phyloP scores from a whole-genome alignment of 2,797 vertebrate species.

The Lagocephalus sceleratus region DNA sequence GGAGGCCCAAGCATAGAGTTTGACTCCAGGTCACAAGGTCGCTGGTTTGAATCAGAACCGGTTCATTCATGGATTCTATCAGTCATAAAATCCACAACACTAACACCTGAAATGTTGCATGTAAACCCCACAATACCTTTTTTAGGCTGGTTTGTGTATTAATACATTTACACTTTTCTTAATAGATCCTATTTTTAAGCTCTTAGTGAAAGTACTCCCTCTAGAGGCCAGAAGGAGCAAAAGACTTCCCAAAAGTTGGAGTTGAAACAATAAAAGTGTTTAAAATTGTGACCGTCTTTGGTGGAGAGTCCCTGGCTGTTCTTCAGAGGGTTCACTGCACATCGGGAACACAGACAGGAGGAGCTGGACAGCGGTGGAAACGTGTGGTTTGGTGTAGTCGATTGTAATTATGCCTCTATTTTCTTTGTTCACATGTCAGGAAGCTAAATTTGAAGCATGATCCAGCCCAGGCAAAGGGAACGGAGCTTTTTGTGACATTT shows the following conservation, averaged over 20 bases:
- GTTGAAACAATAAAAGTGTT: too few relatives aligned
- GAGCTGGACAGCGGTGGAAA: constrained; percentile 11
- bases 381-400: not conserved
- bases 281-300: too few relatives aligned
- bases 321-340: constrained; percentile 17
- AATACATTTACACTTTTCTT: not conserved
- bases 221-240: not conserved
- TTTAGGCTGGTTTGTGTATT: too few relatives aligned
- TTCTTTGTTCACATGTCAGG: not conserved
- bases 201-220: not conserved
- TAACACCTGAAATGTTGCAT: not conserved
- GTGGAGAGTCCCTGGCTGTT: not conserved
- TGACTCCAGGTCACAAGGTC: constrained; percentile 22
- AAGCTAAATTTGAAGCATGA: not conserved
- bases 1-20: too few relatives aligned
- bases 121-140: too few relatives aligned
- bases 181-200: not conserved
- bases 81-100: too few relatives aligned
- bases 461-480: not conserved
- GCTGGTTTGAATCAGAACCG: constrained; percentile 8
- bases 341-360: constrained; percentile 40
- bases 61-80: too few relatives aligned
- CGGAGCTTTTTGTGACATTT: too few relatives aligned
- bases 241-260: too few relatives aligned
- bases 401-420: not conserved